Evolutionary conservation across 2,888 invertebrate genomes (phyloP), one percentile per base, ranked within the genome.

Genomic region (Epicampocera succincta): DNA sequence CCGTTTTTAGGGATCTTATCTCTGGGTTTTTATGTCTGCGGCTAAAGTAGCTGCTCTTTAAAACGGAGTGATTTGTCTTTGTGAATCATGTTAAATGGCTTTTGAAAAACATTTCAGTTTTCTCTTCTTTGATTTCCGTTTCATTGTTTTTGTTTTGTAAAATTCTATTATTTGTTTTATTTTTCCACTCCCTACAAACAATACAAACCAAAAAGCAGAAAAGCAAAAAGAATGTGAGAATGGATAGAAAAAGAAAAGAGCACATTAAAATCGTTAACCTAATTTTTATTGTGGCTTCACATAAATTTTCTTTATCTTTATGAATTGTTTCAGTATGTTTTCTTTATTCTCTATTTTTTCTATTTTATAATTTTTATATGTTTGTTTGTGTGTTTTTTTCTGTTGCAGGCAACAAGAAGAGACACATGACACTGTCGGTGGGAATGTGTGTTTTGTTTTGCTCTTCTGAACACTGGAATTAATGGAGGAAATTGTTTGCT

Each of bases 231-330:
- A 25, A 33, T 33, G 8, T 33, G 33, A 21, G 17, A 48, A 21
- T 2, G 17, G 4, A 21, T 13, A 48, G n/a, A 38, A 33, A 21
- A 25, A 29, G n/a, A 15, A 40, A 21, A 40, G 33, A 78, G 71
- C 69, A 66, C 61, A 78, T 52, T 86, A 87, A 86, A 87, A 88
- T 88, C 88, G 88, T 88, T 88, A 88, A 88, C 88, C 88, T 88
- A 88, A 88, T 88, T 88, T 88, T 86, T 84, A 85, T 74, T 82
- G 76, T 82, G 84, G 84, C 80, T 60, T 80, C 77, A 82, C 80
- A 83, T 84, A 84, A 84, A 84, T 84, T 74, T 76, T 50, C 80
- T 74, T 84, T 84, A 80, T 83, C 83, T 83, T 83, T 83, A 83
- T 80, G 83, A 77, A 80, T 80, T 77, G 83, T 71, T 80, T 75